These are phyloP conservation scores for Anoplopoma fimbria DNA, from an alignment of 2,113 vertebrate genomes.

Conservation along the genomic window DNA sequence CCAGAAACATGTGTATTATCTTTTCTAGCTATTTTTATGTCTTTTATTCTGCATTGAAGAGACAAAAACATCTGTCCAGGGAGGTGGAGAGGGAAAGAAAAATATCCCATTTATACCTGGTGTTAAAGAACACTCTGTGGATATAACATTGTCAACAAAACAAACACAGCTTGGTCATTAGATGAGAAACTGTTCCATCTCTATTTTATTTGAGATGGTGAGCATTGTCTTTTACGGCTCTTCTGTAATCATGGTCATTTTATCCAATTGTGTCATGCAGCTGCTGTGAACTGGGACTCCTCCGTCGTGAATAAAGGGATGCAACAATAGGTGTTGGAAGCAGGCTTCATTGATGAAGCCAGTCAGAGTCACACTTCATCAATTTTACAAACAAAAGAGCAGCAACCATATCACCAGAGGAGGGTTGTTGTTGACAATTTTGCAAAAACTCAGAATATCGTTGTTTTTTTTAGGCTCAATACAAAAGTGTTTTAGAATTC, in stretches of 20 bases:
- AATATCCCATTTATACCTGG: background rate
- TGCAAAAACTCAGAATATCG: background rate
- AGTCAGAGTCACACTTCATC: background rate
- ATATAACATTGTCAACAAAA: background rate
- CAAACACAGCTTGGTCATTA: slow-evolving; percentile 15
- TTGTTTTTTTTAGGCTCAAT: background rate
- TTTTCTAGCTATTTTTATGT: background rate
- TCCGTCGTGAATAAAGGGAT: background rate
- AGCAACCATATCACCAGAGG: background rate
- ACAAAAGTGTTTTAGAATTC: background rate
- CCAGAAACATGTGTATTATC: background rate
- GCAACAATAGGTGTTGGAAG: background rate
- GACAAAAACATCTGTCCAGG: background rate
- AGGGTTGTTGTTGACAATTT: background rate
- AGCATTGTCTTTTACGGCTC: background rate
- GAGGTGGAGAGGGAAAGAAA: background rate
- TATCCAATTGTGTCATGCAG: background rate
- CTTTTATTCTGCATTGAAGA: background rate
- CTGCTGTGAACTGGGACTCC: slow-evolving; percentile 7
- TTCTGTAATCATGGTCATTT: slow-evolving; percentile 3
- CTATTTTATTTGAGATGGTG: background rate
- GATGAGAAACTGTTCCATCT: background rate
- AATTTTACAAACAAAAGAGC: background rate
- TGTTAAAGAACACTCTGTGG: slow-evolving; percentile 9
- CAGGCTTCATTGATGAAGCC: background rate